Percentiles rank a stretch among this genome's conserved stretches.
Evolutionary conservation across 2,888 invertebrate genomes (phyloP).

Genomic region (Folsomia manolachei): DNA sequence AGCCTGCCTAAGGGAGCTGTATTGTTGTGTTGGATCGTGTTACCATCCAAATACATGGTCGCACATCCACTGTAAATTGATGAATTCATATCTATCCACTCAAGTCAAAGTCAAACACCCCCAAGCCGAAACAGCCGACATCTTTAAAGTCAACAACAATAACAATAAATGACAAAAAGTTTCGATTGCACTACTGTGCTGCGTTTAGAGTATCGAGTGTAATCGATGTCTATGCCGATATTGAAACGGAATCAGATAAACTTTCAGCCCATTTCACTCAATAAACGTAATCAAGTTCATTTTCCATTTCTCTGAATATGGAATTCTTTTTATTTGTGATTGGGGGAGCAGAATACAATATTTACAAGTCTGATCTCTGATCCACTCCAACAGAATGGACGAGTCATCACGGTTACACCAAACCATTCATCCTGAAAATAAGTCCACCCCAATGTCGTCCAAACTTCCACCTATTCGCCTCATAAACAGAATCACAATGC

Average conservation of each 20-base stretch:
- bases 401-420: background rate
- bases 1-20: background rate
- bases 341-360: too few relatives aligned
- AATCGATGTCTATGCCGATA: background rate
- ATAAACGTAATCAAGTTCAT: slow-evolving; percentile 13
- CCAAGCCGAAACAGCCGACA: background rate
- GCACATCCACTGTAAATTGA: background rate
- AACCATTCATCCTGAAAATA: background rate
- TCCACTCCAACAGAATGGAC: too few relatives aligned
- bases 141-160: background rate
- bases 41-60: background rate
- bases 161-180: background rate
- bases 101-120: too few relatives aligned
- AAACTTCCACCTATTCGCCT: background rate
- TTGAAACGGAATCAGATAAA: slow-evolving; percentile 3
- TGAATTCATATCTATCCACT: background rate
- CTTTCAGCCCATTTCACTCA: slow-evolving; percentile 19
- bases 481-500: background rate
- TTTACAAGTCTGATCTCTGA: too few relatives aligned
- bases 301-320: too few relatives aligned
- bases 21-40: background rate
- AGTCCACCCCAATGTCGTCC: background rate
- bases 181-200: background rate
- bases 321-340: too few relatives aligned
- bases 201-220: too few relatives aligned